Evolutionary conservation across 2,888 invertebrate species (phyloP).

Genomic region (Lissocephala sabroskyi): DNA sequence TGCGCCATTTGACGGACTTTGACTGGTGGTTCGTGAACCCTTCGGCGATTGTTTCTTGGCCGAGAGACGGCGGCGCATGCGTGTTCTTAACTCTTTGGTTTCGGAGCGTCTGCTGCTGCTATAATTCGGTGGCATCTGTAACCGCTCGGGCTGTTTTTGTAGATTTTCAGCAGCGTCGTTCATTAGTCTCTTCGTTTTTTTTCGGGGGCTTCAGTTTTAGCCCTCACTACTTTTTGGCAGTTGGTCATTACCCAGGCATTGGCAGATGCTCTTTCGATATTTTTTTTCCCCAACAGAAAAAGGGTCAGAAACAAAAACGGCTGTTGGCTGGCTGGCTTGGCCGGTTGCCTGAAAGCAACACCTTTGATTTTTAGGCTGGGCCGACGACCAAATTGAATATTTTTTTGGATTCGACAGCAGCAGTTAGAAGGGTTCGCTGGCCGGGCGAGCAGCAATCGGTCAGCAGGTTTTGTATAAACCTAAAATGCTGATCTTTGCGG

Average conservation of each 20-base stretch:
- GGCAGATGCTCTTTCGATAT: slow-evolving; percentile 58
- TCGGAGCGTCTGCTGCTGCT: slow-evolving; percentile 36
- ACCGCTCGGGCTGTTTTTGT: slow-evolving; percentile 32
- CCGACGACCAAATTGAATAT: slow-evolving; percentile 53
- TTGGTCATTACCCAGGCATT: slow-evolving; percentile 67
- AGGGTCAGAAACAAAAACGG: slow-evolving; percentile 42
- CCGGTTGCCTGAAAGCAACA: slow-evolving; percentile 56
- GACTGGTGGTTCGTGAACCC: slow-evolving; percentile 37
- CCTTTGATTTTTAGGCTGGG: slow-evolving; percentile 60
- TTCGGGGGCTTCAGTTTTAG: slow-evolving; percentile 13
- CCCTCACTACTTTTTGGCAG: slow-evolving; percentile 43
- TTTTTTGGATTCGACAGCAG: slow-evolving; percentile 7
- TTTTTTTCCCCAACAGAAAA: slow-evolving; percentile 23
- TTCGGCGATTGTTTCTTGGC: slow-evolving; percentile 51
- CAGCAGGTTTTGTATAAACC: slow-evolving; percentile 28
- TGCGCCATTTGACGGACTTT: slow-evolving; percentile 53
- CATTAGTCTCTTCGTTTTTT: slow-evolving; percentile 44
- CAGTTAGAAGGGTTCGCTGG: slow-evolving; percentile 39
- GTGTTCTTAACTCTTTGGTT: slow-evolving; percentile 20
- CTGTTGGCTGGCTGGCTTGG: slow-evolving; percentile 30
- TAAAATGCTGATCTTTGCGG: slow-evolving; percentile 10
- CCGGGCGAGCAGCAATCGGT: too few relatives aligned
- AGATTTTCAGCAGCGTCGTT: slow-evolving; percentile 57
- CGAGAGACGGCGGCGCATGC: background rate
- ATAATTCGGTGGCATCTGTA: slow-evolving; percentile 56